Base-by-base conservation (phyloP, 2,888 invertebrate species). In the Eupithecia tripunctaria region DNA sequence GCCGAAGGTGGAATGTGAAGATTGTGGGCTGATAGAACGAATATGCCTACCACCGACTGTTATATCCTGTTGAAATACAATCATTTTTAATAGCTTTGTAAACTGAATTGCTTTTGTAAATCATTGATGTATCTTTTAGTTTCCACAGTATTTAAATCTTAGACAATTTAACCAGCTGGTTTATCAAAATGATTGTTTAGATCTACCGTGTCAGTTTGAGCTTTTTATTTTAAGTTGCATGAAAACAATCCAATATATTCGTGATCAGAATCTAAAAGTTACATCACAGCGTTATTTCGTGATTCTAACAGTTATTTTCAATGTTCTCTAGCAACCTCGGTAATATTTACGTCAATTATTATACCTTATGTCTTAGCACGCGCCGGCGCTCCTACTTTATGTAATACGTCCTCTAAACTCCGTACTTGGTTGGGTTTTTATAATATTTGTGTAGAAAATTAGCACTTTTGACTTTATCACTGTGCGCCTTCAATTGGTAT, bases 381-480 rank as follows among this genome's bases (percentile, higher is more conserved):
- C 79, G 79, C 78, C 32, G 73, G 73, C 79, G 79, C 81, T 79
- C 81, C 82, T 75, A 80, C 75, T 38, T 83, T 82, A 81, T 78
- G 80, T 81, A 81, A 82, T 71, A 59, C 74, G 86, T 85, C 88
- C 87, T 87, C 81, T 72, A 83, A 85, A 85, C 79, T 73, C 79
- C 82, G 78, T 76, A 79, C 72, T 79, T 32, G n/a, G 12, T n/a
- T 62, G 32, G 62, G 18, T 62, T 29, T 62, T n/a, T 36, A 63
- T 15, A 60, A 80, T 70, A 76, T 85, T 82, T 82, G 81, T 74
- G 76, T 78, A 78, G 74, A 80, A 76, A 56, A 15, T 70, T 65
- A 51, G 7, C 63, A 32, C 68, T 12, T 21, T 51, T 21, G 15
- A 5, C 51, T 51, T 51, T 2, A 15, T 15, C 41, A 43, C 41